These are phyloP conservation scores for Gymnocheta viridis DNA, from an alignment of 2,888 invertebrate genomes.

Conservation along the genomic window DNA sequence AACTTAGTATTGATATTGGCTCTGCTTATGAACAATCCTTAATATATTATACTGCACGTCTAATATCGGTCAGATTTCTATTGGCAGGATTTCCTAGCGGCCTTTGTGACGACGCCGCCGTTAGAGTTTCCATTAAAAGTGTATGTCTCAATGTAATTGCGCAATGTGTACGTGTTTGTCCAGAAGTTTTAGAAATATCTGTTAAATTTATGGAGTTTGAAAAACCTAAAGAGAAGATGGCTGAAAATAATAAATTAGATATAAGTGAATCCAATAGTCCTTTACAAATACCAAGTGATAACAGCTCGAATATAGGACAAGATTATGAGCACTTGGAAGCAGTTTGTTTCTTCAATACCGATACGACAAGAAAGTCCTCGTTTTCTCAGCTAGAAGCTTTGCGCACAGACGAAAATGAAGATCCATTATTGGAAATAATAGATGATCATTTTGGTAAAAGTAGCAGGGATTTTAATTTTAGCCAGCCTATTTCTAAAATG, in stretches of 20 bases:
- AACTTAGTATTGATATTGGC: conserved; percentile 78
- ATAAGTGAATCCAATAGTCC: conserved; percentile 73
- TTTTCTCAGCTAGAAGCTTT: conserved; percentile 60
- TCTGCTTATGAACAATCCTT: conserved; percentile 80
- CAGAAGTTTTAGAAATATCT: conserved; percentile 87
- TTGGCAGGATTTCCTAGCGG: conserved; percentile 80
- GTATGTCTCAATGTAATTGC: conserved; percentile 91
- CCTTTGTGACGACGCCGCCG: conserved; percentile 87
- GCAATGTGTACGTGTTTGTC: conserved; percentile 88
- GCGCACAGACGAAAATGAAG: conserved; percentile 62
- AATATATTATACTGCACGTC: conserved; percentile 79
- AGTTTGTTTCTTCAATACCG: conserved; percentile 35
- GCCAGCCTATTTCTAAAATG: conserved; percentile 66
- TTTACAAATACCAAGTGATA: conserved; percentile 70
- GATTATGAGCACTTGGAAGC: conserved; percentile 74
- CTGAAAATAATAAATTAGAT: conserved; percentile 18
- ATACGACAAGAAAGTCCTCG: conserved; percentile 48
- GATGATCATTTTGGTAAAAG: conserved; percentile 86
- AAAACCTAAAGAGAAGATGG: conserved; percentile 1
- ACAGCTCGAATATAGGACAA: conserved; percentile 74
- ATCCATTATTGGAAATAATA: conserved; percentile 84
- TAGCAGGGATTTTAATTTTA: conserved; percentile 76
- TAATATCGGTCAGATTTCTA: conserved; percentile 80
- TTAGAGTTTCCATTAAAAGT: conserved; percentile 95
- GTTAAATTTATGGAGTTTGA: conserved; percentile 84